Evolutionary conservation across 2,113 vertebrate species (phyloP), one percentile per base, ranked within the genome.

Genomic region (Myotis yumanensis): DNA sequence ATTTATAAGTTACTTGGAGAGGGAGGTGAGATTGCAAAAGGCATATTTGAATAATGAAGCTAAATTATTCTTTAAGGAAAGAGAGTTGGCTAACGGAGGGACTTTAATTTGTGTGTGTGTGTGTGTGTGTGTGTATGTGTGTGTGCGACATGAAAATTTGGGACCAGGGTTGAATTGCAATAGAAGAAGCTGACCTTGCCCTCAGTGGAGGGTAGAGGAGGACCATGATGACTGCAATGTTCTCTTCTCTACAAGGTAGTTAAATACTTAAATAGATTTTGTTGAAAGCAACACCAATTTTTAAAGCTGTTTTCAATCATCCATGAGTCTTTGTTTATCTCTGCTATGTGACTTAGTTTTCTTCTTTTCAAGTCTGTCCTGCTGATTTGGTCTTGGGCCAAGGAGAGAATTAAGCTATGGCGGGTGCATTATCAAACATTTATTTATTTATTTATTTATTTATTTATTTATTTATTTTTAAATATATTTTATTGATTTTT

Each of bases 1-100:
- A 57, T 76, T 80, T 54, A 72, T 66, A 84, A 66, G 22, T 66
- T 86, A 5, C 22, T 64, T 76, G 32, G 57, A 86, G 73, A 81
- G 16, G 81, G 68, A 95, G 5, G 43, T 86, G 32, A 89, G 73
- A 89, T 72, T 72, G 43, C 22, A 92, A 95, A 92, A 95, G 68
- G 14, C 85, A 35, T 48, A 66, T 92, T 77, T 89, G 62, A 72
- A 82, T 82, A 94, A 82, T 37, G 37, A 95, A 86, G 52, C 75
- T 86, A 89, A 89, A 64, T 82, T 64, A 89, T 85, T 80, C 35
- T 79, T n/a, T 2, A 92, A 72, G 68, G 51, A 86, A 91, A 52
- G 82, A 93, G 35, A 28, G 15, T 89, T 85, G 4, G 20, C 72
- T 69, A 72, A n/a, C 17, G 35, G 11, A 68, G 11, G 28, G 62